phyloP scores from a whole-genome alignment of 2,888 invertebrate genomes.

The Cenopis cana region DNA sequence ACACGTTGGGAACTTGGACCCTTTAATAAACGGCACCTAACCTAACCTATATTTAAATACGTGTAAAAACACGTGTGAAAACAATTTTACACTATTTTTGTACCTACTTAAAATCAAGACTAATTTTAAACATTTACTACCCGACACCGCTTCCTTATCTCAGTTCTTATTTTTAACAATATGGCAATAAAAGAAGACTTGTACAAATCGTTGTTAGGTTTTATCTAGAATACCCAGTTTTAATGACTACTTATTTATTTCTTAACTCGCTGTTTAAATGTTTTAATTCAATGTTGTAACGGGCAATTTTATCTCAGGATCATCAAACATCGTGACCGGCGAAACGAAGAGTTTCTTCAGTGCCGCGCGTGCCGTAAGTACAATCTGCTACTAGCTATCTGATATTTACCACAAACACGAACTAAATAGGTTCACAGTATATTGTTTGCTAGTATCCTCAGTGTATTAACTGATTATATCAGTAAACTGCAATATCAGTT shows the following conservation, averaged over 20 bases:
- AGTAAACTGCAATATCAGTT: not conserved
- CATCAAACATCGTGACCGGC: constrained; percentile 94
- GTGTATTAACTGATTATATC: not conserved
- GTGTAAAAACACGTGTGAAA: not conserved
- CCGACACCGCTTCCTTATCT: not conserved
- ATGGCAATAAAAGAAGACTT: too few relatives aligned
- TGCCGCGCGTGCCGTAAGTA: constrained; percentile 94
- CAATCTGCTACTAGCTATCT: constrained; percentile 57
- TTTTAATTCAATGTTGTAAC: constrained; percentile 29
- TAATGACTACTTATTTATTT: not conserved
- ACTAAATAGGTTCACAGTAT: constrained; percentile 12
- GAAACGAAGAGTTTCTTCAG: constrained; percentile 97
- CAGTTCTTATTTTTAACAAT: too few relatives aligned
- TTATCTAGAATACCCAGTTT: not conserved
- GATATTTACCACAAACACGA: constrained; percentile 51
- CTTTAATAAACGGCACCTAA: too few relatives aligned
- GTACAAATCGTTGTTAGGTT: not conserved
- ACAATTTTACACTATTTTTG: not conserved
- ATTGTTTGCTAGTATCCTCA: too few relatives aligned
- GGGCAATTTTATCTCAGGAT: constrained; percentile 83
- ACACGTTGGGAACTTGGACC: too few relatives aligned
- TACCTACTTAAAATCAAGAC: not conserved
- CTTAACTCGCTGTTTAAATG: not conserved
- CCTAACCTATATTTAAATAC: not conserved
- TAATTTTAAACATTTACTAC: not conserved